phyloP scores from a whole-genome alignment of 1,140 invertebrate species.

The Pseudomyrmex dendroicus region DNA sequence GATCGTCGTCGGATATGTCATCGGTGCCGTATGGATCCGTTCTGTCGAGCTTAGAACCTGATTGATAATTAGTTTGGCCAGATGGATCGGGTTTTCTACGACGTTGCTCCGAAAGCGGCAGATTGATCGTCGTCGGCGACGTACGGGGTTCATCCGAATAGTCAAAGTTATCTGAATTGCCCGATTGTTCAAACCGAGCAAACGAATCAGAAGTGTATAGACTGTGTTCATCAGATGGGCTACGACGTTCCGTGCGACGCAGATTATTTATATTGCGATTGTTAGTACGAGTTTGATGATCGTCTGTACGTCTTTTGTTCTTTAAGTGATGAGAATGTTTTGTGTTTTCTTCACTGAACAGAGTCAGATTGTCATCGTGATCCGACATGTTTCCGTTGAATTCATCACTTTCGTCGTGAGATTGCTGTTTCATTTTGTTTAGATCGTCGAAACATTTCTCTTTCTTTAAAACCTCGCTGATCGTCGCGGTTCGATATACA shows the following conservation, averaged over 20 bases:
- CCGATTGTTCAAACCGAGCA: background rate
- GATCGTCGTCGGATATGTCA: background rate
- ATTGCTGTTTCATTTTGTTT: slow-evolving; percentile 69
- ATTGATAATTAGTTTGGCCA: background rate
- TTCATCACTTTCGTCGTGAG: slow-evolving; percentile 13
- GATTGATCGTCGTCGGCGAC: background rate
- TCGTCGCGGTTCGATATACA: slow-evolving; percentile 76
- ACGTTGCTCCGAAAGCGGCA: background rate
- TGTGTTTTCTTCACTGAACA: background rate
- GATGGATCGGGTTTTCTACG: background rate
- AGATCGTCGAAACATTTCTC: slow-evolving; percentile 78
- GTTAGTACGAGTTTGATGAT: background rate
- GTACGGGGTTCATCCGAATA: background rate
- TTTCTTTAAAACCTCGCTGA: slow-evolving; percentile 76
- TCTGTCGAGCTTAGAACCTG: background rate
- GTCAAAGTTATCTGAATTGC: background rate
- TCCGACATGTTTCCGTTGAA: background rate
- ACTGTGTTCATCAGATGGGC: background rate
- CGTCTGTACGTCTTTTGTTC: background rate
- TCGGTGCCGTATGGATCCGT: background rate
- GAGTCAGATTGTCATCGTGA: background rate
- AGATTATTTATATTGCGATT: background rate
- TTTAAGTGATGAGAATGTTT: background rate
- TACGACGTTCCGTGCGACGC: background rate
- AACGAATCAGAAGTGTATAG: background rate